These are phyloP conservation scores for Cacatua alba DNA, from an alignment of 2,113 vertebrate species.

Conservation along the genomic window DNA sequence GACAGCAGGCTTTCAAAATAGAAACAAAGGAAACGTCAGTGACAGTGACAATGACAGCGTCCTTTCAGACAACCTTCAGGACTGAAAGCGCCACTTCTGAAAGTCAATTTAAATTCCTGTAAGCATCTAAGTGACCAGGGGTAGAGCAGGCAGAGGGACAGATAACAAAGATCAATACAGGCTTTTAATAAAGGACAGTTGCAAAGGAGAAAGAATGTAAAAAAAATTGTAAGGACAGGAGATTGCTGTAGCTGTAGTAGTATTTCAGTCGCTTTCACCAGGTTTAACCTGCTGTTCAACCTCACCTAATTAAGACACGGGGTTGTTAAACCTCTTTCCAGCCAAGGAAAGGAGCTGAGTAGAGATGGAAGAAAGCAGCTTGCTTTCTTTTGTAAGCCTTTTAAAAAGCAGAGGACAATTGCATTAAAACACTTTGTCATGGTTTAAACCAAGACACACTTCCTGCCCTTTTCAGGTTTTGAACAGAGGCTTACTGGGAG, in stretches of 20 bases:
- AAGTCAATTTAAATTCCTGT: constrained; percentile 24
- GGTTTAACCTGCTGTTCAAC: background rate
- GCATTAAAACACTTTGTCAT: background rate
- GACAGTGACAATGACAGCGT: background rate
- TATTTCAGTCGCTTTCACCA: background rate
- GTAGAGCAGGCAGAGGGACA: background rate
- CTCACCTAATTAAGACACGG: background rate
- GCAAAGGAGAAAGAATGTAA: background rate
- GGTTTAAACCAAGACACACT: background rate
- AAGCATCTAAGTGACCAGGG: background rate
- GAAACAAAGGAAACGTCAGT: background rate
- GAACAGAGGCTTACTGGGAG: background rate
- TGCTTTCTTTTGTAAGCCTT: background rate
- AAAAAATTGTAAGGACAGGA: background rate
- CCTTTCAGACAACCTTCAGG: background rate
- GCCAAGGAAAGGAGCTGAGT: background rate
- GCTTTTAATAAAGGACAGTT: background rate
- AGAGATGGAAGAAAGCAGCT: background rate
- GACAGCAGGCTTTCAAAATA: background rate
- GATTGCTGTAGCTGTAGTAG: background rate
- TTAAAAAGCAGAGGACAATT: background rate
- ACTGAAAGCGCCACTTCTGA: background rate
- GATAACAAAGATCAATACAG: constrained; percentile 27
- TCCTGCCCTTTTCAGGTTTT: background rate
- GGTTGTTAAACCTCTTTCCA: background rate